These are phyloP conservation scores for Bambusicola thoracicus DNA, from an alignment of 2,113 vertebrate species.

Conservation along the genomic window DNA sequence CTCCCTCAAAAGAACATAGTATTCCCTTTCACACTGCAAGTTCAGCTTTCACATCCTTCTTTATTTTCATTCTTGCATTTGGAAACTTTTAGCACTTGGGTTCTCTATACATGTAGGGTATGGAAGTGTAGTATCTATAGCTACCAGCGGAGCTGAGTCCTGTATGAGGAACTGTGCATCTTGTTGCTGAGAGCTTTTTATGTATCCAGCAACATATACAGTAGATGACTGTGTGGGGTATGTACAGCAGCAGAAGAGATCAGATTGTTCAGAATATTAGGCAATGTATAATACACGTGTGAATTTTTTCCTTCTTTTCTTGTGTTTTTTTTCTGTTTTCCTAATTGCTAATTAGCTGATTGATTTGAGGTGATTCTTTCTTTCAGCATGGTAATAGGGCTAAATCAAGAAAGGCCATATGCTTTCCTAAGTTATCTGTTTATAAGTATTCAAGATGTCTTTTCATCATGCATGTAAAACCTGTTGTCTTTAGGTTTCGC, in stretches of 20 bases:
- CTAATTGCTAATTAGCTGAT: not conserved
- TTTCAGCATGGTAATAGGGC: not conserved
- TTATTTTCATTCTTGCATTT: not conserved
- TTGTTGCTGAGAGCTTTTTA: not conserved
- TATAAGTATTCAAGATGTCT: not conserved
- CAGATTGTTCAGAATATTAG: not conserved
- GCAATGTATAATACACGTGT: not conserved
- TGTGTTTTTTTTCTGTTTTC: not conserved
- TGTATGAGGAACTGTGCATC: not conserved
- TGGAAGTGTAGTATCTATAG: not conserved
- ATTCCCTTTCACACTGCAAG: not conserved
- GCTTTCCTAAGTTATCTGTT: not conserved
- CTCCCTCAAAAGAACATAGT: not conserved
- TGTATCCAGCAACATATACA: not conserved
- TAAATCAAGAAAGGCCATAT: not conserved
- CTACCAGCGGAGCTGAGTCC: not conserved
- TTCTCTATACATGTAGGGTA: not conserved
- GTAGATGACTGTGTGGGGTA: not conserved
- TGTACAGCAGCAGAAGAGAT: not conserved
- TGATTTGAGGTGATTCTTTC: not conserved
- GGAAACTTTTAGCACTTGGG: not conserved
- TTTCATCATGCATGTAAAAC: not conserved
- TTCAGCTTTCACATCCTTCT: not conserved
- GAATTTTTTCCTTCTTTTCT: not conserved
- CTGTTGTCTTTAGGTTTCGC: not conserved